These are phyloP conservation scores for Drosophila paranaensis DNA, from an alignment of 2,888 invertebrate genomes.

Conservation along the genomic window DNA sequence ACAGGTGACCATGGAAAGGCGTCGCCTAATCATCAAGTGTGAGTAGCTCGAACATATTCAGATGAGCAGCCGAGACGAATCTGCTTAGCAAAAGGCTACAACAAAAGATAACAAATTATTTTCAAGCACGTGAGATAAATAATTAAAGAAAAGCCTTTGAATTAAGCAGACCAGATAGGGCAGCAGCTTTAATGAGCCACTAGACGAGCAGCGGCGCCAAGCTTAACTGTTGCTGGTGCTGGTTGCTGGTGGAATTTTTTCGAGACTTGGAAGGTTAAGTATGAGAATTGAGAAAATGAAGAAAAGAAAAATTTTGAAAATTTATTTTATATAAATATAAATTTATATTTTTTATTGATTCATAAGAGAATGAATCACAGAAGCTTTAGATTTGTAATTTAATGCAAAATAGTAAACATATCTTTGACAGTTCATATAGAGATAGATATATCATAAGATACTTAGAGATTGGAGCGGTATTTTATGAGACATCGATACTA, in stretches of 20 bases:
- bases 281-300: background rate
- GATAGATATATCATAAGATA: too few species aligned
- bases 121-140: slow-evolving; percentile 17
- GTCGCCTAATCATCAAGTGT: slow-evolving; percentile 54
- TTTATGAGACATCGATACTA: too few species aligned
- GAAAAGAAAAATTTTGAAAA: background rate
- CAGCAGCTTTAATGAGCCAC: background rate
- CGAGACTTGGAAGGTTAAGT: background rate
- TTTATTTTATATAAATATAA: background rate
- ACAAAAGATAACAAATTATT: slow-evolving; percentile 24
- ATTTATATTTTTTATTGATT: background rate
- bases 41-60: slow-evolving; percentile 20
- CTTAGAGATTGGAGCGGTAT: too few species aligned
- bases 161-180: slow-evolving; percentile 3
- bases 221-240: background rate
- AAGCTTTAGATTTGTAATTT: background rate
- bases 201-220: slow-evolving; percentile 2
- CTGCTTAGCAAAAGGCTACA: slow-evolving; percentile 33
- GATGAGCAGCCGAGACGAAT: slow-evolving; percentile 23
- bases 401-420: too few species aligned
- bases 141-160: slow-evolving; percentile 28
- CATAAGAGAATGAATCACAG: background rate
- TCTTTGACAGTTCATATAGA: too few species aligned
- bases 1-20: slow-evolving; percentile 48
- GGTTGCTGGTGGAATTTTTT: background rate